Evolutionary conservation across 2,888 invertebrate genomes (phyloP).

Genomic region (Odontomyia ornata): DNA sequence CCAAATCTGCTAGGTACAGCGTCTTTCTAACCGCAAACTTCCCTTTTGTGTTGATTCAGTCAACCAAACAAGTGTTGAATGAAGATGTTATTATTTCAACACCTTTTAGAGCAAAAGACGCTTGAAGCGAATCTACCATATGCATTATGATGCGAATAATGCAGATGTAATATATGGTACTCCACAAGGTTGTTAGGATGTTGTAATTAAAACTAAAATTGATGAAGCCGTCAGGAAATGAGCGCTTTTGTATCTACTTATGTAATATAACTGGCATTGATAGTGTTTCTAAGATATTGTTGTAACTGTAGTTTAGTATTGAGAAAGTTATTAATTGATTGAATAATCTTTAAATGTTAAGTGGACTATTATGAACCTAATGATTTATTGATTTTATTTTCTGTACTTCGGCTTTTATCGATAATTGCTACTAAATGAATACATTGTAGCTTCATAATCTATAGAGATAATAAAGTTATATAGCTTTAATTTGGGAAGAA

Average conservation of each 20-base stretch:
- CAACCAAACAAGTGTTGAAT: conserved; percentile 11
- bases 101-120: background rate
- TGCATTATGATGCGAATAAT: conserved; percentile 1
- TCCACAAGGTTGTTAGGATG: background rate
- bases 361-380: too few relatives aligned
- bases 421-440: too few relatives aligned
- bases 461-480: too few relatives aligned
- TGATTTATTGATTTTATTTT: too few relatives aligned
- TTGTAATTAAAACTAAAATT: background rate
- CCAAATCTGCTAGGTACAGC: too few relatives aligned
- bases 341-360: too few relatives aligned
- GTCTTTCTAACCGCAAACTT: too few relatives aligned
- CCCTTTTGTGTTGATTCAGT: conserved; percentile 7
- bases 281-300: background rate
- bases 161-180: conserved; percentile 14
- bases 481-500: too few relatives aligned
- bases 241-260: background rate
- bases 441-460: too few relatives aligned
- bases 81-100: conserved; percentile 12
- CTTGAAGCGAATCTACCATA: background rate
- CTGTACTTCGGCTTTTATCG: too few relatives aligned
- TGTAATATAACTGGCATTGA: background rate
- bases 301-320: too few relatives aligned
- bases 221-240: conserved; percentile 8
- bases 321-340: too few relatives aligned